A percentile compares a stretch with the other conserved stretches of the same genome.
These are phyloP conservation scores for Lathamus discolor DNA, from an alignment of 2,113 vertebrate species.

Conservation along the genomic window DNA sequence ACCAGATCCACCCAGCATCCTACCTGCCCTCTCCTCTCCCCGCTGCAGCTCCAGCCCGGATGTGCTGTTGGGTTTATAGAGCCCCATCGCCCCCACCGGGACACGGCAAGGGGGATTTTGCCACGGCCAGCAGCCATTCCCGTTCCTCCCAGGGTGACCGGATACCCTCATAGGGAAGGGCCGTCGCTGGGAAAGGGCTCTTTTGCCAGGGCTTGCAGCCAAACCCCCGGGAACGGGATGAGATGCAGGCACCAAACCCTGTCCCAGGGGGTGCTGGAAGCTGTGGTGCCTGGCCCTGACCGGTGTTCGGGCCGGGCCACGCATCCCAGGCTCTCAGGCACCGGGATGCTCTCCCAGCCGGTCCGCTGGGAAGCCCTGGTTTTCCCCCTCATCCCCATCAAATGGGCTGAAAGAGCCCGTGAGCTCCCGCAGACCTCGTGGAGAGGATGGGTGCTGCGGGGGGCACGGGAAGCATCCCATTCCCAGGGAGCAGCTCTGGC, in stretches of 20 bases:
- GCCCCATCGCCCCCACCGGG: not conserved
- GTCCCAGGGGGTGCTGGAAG: accelerated
- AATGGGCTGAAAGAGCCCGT: accelerated
- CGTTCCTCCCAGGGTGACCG: not conserved
- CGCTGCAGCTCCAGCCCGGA: accelerated
- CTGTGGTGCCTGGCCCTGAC: accelerated
- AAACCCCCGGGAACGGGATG: not conserved
- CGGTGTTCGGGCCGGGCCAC: not conserved
- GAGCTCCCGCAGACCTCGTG: not conserved
- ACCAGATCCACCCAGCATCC: not conserved
- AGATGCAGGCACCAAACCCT: not conserved
- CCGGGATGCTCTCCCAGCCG: not conserved
- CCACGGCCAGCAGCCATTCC: not conserved
- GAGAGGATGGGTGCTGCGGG: not conserved
- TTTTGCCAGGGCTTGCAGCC: not conserved
- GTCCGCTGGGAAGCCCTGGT: accelerated
- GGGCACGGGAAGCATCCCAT: not conserved
- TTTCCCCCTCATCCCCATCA: not conserved
- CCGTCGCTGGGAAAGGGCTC: not conserved
- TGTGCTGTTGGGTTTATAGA: not conserved
- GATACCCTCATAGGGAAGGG: not conserved
- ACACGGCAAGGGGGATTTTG: not conserved
- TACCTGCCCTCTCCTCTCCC: not conserved
- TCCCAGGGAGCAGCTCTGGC: accelerated
- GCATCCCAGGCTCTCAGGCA: not conserved